Percentiles rank a stretch among this genome's conserved stretches.
phyloP scores from a whole-genome alignment of 2,888 invertebrate species.

The Machimus rusticus region DNA sequence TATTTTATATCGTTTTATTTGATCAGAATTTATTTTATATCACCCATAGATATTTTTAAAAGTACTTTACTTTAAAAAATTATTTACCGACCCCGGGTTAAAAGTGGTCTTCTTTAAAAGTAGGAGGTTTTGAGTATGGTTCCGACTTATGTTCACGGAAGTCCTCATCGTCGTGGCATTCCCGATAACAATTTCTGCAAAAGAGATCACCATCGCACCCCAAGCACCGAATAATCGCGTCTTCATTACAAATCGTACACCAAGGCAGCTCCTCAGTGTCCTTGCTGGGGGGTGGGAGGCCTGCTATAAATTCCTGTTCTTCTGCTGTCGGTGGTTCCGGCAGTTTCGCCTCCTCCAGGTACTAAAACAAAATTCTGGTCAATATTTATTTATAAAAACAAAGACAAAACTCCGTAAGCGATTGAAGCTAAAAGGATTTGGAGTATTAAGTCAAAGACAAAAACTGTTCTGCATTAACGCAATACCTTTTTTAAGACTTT shows the following conservation, averaged over 20 bases:
- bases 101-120: conserved; percentile 60
- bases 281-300: conserved; percentile 52
- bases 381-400: neutral
- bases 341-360: conserved; percentile 65
- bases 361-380: conserved; percentile 54
- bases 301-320: conserved; percentile 57
- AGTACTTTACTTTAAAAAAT: neutral
- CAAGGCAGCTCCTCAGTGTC: conserved; percentile 73
- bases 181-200: conserved; percentile 77
- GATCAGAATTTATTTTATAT: neutral
- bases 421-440: too few relatives aligned
- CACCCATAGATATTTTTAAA: neutral
- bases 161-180: conserved; percentile 73
- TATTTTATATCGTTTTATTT: neutral
- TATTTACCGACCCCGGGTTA: conserved; percentile 44
- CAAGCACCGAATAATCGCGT: conserved; percentile 75
- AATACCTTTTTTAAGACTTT: conserved; percentile 57
- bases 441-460: too few relatives aligned
- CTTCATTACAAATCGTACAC: conserved; percentile 87
- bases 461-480: neutral
- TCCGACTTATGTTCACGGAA: conserved; percentile 59
- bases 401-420: too few relatives aligned
- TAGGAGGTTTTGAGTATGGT: conserved; percentile 56
- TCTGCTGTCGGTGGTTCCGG: conserved; percentile 63
- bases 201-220: conserved; percentile 84